phyloP scores from a whole-genome alignment of 2,113 vertebrate genomes.

The Seriola quinqueradiata region DNA sequence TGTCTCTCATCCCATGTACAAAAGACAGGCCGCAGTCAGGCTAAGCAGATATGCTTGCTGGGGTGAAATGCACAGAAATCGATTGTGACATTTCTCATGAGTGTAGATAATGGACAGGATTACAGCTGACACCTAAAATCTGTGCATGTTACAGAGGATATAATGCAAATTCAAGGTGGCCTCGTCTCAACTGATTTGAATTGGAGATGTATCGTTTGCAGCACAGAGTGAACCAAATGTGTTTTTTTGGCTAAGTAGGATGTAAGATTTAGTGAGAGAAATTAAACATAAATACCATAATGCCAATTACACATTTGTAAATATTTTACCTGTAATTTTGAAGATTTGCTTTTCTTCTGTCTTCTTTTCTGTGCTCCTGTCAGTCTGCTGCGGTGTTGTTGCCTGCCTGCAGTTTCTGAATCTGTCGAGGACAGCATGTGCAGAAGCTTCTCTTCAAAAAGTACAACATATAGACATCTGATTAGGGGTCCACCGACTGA shows the following conservation, averaged over 20 bases:
- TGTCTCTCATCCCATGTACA: neutral
- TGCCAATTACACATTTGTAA: neutral
- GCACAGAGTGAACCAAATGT: neutral
- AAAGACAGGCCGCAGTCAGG: neutral
- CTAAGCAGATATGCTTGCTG: neutral
- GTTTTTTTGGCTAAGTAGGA: neutral
- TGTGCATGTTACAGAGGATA: conserved; percentile 3
- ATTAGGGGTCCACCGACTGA: neutral
- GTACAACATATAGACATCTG: neutral
- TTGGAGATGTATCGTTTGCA: neutral
- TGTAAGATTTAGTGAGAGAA: neutral
- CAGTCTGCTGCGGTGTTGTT: neutral
- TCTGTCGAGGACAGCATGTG: neutral
- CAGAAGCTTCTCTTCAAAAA: neutral
- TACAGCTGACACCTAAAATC: neutral
- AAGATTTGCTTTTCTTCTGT: neutral
- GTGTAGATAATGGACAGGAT: conserved; percentile 13
- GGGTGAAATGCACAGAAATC: conserved; percentile 20
- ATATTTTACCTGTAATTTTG: too few species aligned
- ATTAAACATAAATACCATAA: neutral
- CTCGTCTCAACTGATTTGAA: neutral
- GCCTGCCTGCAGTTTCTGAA: conserved; percentile 10
- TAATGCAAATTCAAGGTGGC: neutral
- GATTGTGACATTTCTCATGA: conserved; percentile 1
- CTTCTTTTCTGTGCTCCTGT: too few species aligned